Evolutionary conservation across 2,797 vertebrate species (phyloP), one percentile per base, ranked within the genome.

Genomic region (Fistularia tabacaria): DNA sequence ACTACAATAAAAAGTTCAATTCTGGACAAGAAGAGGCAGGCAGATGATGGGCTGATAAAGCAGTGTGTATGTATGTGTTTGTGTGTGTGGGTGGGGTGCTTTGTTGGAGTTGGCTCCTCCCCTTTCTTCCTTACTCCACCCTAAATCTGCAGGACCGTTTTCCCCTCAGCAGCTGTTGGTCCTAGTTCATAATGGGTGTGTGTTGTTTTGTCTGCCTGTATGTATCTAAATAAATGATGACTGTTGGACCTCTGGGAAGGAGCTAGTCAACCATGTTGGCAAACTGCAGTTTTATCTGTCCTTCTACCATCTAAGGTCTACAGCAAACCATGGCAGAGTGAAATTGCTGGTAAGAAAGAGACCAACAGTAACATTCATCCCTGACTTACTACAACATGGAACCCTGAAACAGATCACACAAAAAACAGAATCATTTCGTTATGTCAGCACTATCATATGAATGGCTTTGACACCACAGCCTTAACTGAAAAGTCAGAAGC

Each of bases 191-290:
- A 42, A 59, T 47, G 72, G 59, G 58, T 38, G 51, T 55, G 51
- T 62, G 59, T 64, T 78, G 62, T 73, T 67, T 63, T 68, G 71
- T 69, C 73, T 64, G 68, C 37, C 54, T 67, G 59, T 53, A 41
- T 70, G 69, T 54, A 12, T 66, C 83, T 88, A 66, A 79, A 85
- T 86, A 85, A 88, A 76, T 79, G 14, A 84, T 80, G 66, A 73
- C 62, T 51, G 68, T n/a, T 46, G 44, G 58, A 69, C 62, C 67
- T 61, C 49, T 57, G 62, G 71, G 69, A 77, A 50, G 55, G 49
- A 66, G 59, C 51, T 25, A 25, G 25, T 25, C 25, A 25, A 25
- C 25, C 25, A 25, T 25, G 25, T 25, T 25, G 25, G 25, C 25
- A 2, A 15, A 37, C 55, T 51, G 36, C 52, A 38, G 66, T 38